These are phyloP conservation scores for Anguilla anguilla DNA, from an alignment of 2,797 vertebrate genomes.

Conservation along the genomic window DNA sequence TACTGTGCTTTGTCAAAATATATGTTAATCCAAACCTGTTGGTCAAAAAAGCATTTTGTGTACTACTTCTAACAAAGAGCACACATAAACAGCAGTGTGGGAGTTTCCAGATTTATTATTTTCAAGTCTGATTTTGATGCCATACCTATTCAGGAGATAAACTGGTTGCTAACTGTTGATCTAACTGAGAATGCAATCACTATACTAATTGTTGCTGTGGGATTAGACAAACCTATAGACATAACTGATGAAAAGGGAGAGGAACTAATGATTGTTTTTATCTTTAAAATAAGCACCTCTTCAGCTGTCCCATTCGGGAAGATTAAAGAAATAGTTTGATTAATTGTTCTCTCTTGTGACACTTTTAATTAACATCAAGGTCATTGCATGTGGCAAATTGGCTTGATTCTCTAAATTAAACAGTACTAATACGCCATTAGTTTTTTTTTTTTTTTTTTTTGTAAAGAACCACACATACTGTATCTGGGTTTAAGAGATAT, in stretches of 20 bases:
- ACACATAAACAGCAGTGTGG: too few species aligned
- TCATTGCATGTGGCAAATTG: slow-evolving; percentile 70
- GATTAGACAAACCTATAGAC: slow-evolving; percentile 35
- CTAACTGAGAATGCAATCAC: slow-evolving; percentile 30
- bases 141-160: not conserved
- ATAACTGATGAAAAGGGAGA: slow-evolving; percentile 42
- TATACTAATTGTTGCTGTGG: slow-evolving; percentile 23
- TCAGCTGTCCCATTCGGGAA: slow-evolving; percentile 57
- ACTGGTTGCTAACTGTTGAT: slow-evolving; percentile 41
- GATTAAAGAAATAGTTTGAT: slow-evolving; percentile 70
- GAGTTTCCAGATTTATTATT: too few species aligned
- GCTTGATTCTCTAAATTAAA: slow-evolving; percentile 61
- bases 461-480: too few species aligned
- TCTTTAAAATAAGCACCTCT: slow-evolving; percentile 51
- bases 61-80: too few species aligned
- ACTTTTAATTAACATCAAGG: slow-evolving; percentile 74
- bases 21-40: too few species aligned
- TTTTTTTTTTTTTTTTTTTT: not conserved
- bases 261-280: slow-evolving; percentile 57
- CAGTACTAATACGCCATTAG: not conserved
- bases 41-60: too few species aligned
- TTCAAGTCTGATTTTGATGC: too few species aligned
- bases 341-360: slow-evolving; percentile 73
- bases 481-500: not conserved
- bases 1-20: too few species aligned